These are phyloP conservation scores for Dicroscelio sp. DNA, from an alignment of 2,888 invertebrate genomes.

Conservation along the genomic window DNA sequence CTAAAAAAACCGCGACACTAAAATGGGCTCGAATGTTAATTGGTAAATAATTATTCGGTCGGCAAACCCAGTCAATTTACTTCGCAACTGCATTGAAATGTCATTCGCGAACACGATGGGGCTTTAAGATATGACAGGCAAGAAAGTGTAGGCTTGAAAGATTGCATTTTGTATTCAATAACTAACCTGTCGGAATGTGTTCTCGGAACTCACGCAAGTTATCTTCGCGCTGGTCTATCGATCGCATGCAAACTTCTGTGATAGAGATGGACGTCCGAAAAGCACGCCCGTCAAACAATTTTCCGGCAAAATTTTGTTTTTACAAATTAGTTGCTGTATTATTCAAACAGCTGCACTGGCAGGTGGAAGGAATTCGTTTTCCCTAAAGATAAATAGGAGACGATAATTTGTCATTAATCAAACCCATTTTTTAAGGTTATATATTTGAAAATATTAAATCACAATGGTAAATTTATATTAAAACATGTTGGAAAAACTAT, in stretches of 20 bases:
- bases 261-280: constrained; percentile 47
- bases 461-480: too few relatives aligned
- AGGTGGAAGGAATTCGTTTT: too few relatives aligned
- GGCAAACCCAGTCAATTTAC: too few relatives aligned
- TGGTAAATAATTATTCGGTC: neutral
- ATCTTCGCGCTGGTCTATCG: constrained; percentile 82
- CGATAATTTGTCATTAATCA: too few relatives aligned
- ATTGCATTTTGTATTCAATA: constrained; percentile 90
- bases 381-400: neutral
- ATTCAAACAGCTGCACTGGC: too few relatives aligned
- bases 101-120: constrained; percentile 27
- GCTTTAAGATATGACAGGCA: constrained; percentile 46
- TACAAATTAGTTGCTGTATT: neutral
- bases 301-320: constrained; percentile 36
- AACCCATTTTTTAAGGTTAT: too few relatives aligned
- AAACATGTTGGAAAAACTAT: too few relatives aligned
- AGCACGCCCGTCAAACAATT: constrained; percentile 54
- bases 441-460: too few relatives aligned
- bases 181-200: constrained; percentile 88
- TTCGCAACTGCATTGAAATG: constrained; percentile 62
- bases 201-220: constrained; percentile 86
- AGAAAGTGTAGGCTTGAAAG: constrained; percentile 85
- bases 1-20: too few relatives aligned
- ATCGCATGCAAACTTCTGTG: constrained; percentile 70
- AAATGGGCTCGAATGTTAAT: too few relatives aligned